Conservation (phyloP, 2,888 invertebrate species). For the Augiades crinisus region DNA sequence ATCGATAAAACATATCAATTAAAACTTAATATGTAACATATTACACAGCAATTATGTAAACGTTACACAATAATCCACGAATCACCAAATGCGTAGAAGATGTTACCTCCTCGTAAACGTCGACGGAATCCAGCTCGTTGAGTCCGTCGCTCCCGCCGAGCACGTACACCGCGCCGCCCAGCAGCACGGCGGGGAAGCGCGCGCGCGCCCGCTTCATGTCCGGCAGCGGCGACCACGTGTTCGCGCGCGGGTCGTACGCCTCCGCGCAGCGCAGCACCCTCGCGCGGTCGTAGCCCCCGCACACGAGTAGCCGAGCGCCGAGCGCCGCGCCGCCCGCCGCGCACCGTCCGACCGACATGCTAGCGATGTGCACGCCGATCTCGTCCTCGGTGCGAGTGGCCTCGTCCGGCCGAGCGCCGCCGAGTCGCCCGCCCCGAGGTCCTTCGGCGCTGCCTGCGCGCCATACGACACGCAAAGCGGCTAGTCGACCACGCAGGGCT, state of each 20-base stretch:
- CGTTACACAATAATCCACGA: no score
- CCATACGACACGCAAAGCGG: conserved; percentile 42
- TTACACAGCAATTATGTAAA: no score
- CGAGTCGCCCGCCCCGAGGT: conserved; percentile 87
- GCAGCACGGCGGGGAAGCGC: conserved; percentile 86
- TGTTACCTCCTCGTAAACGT: conserved; percentile 43
- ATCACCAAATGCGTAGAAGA: no score
- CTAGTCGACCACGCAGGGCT: conserved; percentile 38
- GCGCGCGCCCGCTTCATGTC: conserved; percentile 89
- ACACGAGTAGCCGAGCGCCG: conserved; percentile 86
- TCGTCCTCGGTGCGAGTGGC: conserved; percentile 86
- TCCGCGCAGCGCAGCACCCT: conserved; percentile 90
- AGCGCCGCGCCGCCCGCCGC: conserved; percentile 88
- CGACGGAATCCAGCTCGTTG: conserved; percentile 85
- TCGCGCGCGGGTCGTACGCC: conserved; percentile 85
- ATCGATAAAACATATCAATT: no score
- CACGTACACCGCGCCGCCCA: conserved; percentile 86
- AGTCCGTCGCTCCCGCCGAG: conserved; percentile 93
- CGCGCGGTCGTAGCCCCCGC: conserved; percentile 91
- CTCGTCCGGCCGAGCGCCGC: conserved; percentile 75
- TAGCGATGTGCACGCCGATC: conserved; percentile 74
- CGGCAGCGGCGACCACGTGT: conserved; percentile 85
- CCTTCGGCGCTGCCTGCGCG: conserved; percentile 76
- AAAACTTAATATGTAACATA: no score
- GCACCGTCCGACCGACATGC: conserved; percentile 82